Base-by-base conservation (phyloP, 2,113 vertebrate genomes). In the Paracanthobrama guichenoti region DNA sequence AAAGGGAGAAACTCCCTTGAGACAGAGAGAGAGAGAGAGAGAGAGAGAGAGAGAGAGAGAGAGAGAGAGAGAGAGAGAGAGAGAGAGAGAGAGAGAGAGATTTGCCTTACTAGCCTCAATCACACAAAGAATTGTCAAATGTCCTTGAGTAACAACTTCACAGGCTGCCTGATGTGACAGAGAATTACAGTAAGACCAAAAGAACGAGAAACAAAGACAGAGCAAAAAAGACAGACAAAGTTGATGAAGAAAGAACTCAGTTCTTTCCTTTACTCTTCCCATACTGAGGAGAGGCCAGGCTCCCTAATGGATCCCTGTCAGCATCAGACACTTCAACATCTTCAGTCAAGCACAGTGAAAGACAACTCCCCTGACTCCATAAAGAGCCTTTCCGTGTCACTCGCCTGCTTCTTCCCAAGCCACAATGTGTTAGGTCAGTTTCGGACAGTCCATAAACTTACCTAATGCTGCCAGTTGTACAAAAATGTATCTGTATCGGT, bases 231-330 rank as follows among this genome's bases (percentile, higher is more conserved):
- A 85, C 50, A 79, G 69, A 82, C 44, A 67, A 78, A 77, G 72
- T 73, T 79, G 39, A n/a, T 64, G 79, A 79, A 79, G 66, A 76
- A 44, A 86, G 64, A 86, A 57, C 75, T 13, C 53, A 55, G 85
- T 67, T 81, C 85, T 73, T 89, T 78, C n/a, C 79, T 72, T 26
- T 50, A 44, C 24, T 74, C 67, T n/a, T 79, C 80, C 20, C 72
- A 83, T 66, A 79, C 55, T 75, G 84, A 85, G 83, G 79, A 74
- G 60, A 88, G 82, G 71, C 81, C 71, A 77, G 46, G 64, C 28
- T 87, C 89, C 86, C 87, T 85, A 86, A 88, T 82, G 89, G 79
- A 84, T 86, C 69, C 55, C 84, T 90, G 87, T 90, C 89, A 87
- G 84, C 69, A 84, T 87, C 28, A 57, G 55, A 48, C 79, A 84